These are phyloP conservation scores for Micronycteris hirsuta DNA, from an alignment of 2,113 vertebrate genomes.

Conservation along the genomic window DNA sequence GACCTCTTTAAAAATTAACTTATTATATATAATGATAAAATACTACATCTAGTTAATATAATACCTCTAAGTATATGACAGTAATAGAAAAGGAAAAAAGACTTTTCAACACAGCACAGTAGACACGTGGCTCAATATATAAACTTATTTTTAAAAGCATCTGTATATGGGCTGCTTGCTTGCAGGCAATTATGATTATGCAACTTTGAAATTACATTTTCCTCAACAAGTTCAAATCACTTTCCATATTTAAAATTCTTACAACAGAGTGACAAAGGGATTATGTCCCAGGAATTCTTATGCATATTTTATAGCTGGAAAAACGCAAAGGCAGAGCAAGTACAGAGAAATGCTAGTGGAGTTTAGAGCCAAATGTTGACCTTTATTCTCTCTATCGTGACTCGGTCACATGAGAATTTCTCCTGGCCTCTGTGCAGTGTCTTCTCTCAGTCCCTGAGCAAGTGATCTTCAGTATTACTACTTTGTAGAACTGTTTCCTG, in stretches of 20 bases:
- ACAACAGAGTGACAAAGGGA: not conserved
- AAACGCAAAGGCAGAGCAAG: not conserved
- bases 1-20: conserved; percentile 25
- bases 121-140: not conserved
- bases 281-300: not conserved
- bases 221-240: not conserved
- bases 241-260: not conserved
- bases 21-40: not conserved
- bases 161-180: not conserved
- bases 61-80: not conserved
- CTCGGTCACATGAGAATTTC: not conserved
- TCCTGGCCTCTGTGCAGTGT: not conserved
- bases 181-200: not conserved
- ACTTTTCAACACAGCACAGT: not conserved
- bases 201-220: not conserved
- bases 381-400: not conserved
- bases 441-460: not conserved
- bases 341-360: not conserved
- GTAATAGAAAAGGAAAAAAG: not conserved
- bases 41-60: not conserved
- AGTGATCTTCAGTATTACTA: not conserved
- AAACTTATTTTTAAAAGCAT: conserved; percentile 4
- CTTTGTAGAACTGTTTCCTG: not conserved
- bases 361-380: not conserved
- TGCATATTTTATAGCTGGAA: not conserved